A percentile compares a stretch with the other conserved stretches of the same genome.
phyloP scores from a whole-genome alignment of 2,113 vertebrate species.

The Globicephala melas region DNA sequence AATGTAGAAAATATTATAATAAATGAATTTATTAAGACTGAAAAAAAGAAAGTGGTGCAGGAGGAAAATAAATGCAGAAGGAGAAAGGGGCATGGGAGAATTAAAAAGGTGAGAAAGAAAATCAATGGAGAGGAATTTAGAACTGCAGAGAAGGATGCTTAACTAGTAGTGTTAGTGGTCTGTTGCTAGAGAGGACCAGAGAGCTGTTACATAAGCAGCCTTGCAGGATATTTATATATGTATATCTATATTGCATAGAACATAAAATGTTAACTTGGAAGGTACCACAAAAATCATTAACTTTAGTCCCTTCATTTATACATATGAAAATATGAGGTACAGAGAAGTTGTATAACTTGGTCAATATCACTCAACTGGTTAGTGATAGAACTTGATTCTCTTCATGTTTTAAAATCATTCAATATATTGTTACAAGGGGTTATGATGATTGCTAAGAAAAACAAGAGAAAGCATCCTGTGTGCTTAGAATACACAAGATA shows the following conservation, averaged over 20 bases:
- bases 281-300: neutral
- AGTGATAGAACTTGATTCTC: neutral
- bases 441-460: neutral
- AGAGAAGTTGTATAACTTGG: neutral
- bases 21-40: neutral
- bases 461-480: neutral
- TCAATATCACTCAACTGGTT: neutral
- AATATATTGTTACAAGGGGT: neutral
- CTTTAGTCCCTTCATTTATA: neutral
- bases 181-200: neutral
- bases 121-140: neutral
- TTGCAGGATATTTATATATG: neutral
- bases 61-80: neutral
- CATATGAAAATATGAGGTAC: neutral
- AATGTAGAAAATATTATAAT: neutral
- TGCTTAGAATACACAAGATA: neutral
- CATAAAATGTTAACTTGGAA: neutral
- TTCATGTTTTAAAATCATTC: neutral
- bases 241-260: neutral
- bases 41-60: neutral
- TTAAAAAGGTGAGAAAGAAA: neutral
- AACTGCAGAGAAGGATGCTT: neutral
- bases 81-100: neutral
- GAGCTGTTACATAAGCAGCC: neutral
- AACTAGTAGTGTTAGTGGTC: neutral